phyloP scores from a whole-genome alignment of 2,113 vertebrate species.

The Acinonyx jubatus region DNA sequence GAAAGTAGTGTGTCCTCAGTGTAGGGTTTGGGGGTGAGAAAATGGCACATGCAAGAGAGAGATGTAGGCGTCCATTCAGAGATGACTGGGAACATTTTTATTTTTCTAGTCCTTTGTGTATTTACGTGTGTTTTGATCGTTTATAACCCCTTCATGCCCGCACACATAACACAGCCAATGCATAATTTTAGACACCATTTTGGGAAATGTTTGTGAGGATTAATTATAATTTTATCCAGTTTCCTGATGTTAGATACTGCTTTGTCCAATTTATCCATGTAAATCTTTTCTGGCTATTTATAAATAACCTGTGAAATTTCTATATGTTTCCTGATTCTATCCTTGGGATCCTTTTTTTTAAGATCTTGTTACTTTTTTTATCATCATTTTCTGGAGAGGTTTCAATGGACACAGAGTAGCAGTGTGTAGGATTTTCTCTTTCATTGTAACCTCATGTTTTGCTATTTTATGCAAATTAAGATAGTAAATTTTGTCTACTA shows the following conservation, averaged over 20 bases:
- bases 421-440: not conserved
- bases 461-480: not conserved
- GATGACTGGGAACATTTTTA: not conserved
- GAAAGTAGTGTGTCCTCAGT: not conserved
- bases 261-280: not conserved
- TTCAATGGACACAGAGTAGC: not conserved
- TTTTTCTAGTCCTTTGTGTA: not conserved
- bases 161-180: too few relatives aligned
- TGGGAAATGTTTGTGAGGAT: not conserved
- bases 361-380: not conserved
- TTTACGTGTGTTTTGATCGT: not conserved
- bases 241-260: not conserved
- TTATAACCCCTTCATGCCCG: not conserved
- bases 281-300: constrained; percentile 4
- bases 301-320: not conserved
- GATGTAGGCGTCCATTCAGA: not conserved
- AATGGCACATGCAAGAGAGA: not conserved
- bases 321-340: not conserved
- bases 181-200: not conserved
- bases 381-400: not conserved
- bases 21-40: not conserved
- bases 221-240: not conserved
- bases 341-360: not conserved
- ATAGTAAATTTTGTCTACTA: not conserved
- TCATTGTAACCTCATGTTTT: not conserved